Percentiles rank a stretch among this genome's conserved stretches.
Conservation (phyloP, 1,140 invertebrate genomes). For the Dufourea novaeangliae region DNA sequence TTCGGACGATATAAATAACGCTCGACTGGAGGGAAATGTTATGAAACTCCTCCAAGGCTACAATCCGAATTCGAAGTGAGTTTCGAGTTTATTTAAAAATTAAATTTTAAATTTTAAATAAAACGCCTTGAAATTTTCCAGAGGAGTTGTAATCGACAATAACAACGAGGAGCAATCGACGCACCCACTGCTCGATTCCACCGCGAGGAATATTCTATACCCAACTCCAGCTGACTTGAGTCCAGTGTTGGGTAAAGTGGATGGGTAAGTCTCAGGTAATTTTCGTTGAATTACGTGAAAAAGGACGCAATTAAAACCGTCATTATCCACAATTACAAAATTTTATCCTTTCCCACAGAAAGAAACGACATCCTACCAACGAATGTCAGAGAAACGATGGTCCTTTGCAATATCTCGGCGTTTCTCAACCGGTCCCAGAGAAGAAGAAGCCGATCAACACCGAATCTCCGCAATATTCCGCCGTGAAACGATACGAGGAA, state of each 20-base stretch:
- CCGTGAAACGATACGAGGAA: slow-evolving; percentile 1
- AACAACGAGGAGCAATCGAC: neutral
- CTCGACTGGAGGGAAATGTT: slow-evolving; percentile 11
- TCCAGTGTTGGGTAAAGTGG: slow-evolving; percentile 27
- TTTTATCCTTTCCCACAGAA: neutral
- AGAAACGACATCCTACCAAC: neutral
- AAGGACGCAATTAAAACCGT: neutral
- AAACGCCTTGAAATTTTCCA: neutral
- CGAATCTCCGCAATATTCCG: neutral
- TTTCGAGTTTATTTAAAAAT: neutral
- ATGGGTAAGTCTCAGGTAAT: slow-evolving; percentile 44
- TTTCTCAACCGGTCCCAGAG: neutral
- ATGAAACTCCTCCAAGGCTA: slow-evolving; percentile 19
- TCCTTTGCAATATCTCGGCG: neutral
- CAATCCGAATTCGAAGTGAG: slow-evolving; percentile 25
- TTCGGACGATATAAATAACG: neutral
- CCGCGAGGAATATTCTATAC: neutral
- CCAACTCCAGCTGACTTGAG: neutral
- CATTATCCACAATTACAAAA: too few species aligned
- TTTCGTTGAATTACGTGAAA: neutral
- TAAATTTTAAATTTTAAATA: too few species aligned
- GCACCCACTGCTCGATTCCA: neutral
- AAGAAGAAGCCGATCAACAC: neutral
- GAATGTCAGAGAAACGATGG: too few species aligned
- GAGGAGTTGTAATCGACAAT: neutral